A percentile compares a stretch with the other conserved stretches of the same genome.
These are phyloP conservation scores for Aporophyla lueneburgensis DNA, from an alignment of 2,888 invertebrate genomes.

Conservation along the genomic window DNA sequence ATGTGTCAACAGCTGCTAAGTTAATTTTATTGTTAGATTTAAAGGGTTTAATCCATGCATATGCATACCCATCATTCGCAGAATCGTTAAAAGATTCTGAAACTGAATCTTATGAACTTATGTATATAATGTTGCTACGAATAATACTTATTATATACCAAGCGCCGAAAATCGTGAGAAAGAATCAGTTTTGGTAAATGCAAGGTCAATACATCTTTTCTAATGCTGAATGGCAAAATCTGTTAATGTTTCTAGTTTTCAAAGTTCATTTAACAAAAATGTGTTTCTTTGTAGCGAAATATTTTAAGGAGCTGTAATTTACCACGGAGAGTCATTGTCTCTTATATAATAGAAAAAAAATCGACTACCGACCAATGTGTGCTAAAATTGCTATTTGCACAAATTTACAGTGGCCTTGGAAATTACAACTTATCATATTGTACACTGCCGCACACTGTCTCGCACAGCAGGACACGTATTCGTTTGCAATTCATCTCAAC, in stretches of 20 bases:
- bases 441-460: not conserved
- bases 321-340: constrained; percentile 30
- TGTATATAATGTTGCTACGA: not conserved
- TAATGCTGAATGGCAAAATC: constrained; percentile 18
- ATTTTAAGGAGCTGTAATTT: constrained; percentile 28
- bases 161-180: constrained; percentile 20
- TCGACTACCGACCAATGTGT: not conserved
- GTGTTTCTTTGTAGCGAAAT: constrained; percentile 7
- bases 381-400: constrained; percentile 29
- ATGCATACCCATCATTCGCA: not conserved
- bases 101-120: not conserved
- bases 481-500: constrained; percentile 8
- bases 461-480: constrained; percentile 1
- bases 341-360: constrained; percentile 22
- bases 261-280: constrained; percentile 5
- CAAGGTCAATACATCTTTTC: constrained; percentile 39
- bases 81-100: not conserved
- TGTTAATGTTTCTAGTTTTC: constrained; percentile 16
- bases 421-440: constrained; percentile 20
- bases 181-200: constrained; percentile 24
- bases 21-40: constrained; percentile 7
- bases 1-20: constrained; percentile 5
- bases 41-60: not conserved
- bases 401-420: constrained; percentile 26
- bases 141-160: not conserved